Conservation (phyloP, 2,888 invertebrate genomes). For the Zhuqinia jingwanae region DNA sequence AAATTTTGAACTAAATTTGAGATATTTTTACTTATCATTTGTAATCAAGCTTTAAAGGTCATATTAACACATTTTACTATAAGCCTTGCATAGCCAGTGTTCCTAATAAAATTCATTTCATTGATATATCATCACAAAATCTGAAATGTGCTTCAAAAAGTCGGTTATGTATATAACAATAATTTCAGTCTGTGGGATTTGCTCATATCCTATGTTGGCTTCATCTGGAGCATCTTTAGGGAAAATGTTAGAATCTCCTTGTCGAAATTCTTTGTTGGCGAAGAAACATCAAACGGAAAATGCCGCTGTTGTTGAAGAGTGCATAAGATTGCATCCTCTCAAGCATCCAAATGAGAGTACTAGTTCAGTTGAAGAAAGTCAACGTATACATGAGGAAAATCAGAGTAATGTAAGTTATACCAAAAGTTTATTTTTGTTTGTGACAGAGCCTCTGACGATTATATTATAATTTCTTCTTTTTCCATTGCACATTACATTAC, state of each 20-base stretch:
- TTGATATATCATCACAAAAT: not conserved
- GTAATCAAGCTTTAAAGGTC: too few species aligned
- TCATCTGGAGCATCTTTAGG: not conserved
- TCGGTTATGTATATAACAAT: not conserved
- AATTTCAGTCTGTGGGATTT: constrained; percentile 13
- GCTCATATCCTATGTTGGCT: constrained; percentile 21
- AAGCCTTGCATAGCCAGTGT: too few species aligned
- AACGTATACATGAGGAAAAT: constrained; percentile 32
- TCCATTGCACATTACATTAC: too few species aligned
- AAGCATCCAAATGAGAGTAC: constrained; percentile 6
- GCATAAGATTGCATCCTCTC: constrained; percentile 28
- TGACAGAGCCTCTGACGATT: too few species aligned
- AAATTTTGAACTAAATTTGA: too few species aligned
- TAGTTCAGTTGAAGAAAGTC: constrained; percentile 29
- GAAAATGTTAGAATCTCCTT: not conserved
- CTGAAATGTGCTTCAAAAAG: constrained; percentile 16
- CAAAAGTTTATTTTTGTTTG: too few species aligned
- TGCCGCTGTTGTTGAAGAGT: constrained; percentile 50
- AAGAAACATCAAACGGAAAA: not conserved
- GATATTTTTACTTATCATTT: too few species aligned
- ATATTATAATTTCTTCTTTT: too few species aligned
- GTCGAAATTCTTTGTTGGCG: not conserved
- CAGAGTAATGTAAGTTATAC: constrained; percentile 54
- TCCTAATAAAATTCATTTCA: not conserved
- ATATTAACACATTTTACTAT: too few species aligned